These are phyloP conservation scores for Paedocypris micromegethes DNA, from an alignment of 2,797 vertebrate species.

Conservation along the genomic window DNA sequence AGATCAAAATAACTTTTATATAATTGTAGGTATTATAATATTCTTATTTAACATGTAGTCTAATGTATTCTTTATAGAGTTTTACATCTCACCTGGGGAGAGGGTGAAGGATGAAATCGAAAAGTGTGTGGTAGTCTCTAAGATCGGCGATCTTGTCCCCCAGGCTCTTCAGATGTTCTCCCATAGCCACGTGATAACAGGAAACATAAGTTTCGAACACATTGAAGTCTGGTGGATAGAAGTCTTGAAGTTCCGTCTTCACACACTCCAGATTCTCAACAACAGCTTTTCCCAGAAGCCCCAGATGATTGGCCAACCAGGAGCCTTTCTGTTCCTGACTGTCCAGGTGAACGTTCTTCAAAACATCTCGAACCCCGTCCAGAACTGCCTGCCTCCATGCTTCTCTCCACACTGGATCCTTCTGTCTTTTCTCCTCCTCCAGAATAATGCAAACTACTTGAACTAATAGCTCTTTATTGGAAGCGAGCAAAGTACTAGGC, in stretches of 20 bases:
- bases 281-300: constrained; percentile 65
- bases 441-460: constrained; percentile 70
- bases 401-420: constrained; percentile 61
- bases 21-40: no score
- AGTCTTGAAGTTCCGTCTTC: constrained; percentile 65
- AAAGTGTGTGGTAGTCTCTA: constrained; percentile 69
- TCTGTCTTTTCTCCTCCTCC: constrained; percentile 65
- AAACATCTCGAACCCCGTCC: constrained; percentile 61
- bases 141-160: constrained; percentile 51
- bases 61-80: no score
- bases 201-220: constrained; percentile 76
- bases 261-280: constrained; percentile 73
- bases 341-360: constrained; percentile 57
- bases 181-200: constrained; percentile 72
- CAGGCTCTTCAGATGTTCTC: constrained; percentile 71
- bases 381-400: constrained; percentile 70
- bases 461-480: constrained; percentile 60
- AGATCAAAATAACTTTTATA: no score
- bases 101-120: constrained; percentile 77
- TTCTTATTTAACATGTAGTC: no score
- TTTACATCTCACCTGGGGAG: constrained; percentile 72
- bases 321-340: constrained; percentile 47
- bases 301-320: constrained; percentile 72
- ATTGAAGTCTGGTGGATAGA: constrained; percentile 75
- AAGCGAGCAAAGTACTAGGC: constrained; percentile 60